Conservation (phyloP, 2,888 invertebrate genomes). For the Xestia c-nigrum region DNA sequence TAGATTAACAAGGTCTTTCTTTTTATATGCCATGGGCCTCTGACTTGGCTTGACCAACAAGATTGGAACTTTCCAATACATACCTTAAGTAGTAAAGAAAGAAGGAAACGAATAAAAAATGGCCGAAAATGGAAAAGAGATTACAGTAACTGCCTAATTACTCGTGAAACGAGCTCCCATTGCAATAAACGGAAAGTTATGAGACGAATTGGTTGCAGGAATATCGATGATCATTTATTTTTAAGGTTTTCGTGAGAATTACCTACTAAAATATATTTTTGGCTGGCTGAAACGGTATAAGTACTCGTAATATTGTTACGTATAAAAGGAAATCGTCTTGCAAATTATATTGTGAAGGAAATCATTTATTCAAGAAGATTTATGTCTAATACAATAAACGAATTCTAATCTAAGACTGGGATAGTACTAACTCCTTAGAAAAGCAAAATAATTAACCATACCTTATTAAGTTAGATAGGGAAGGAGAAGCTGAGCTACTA, state of each 20-base stretch:
- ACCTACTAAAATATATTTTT: not conserved
- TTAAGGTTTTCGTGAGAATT: not conserved
- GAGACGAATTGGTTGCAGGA: constrained; percentile 15
- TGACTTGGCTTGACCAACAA: not conserved
- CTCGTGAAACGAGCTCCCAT: constrained; percentile 7
- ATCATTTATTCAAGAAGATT: not conserved
- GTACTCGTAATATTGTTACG: not conserved
- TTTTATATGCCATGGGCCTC: no score
- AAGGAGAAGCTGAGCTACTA: not conserved
- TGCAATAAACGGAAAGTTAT: constrained; percentile 17
- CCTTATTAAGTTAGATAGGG: not conserved
- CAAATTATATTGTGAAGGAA: not conserved
- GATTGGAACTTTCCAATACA: not conserved
- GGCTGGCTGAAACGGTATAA: not conserved
- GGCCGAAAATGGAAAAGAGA: constrained; percentile 9
- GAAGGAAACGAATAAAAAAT: constrained; percentile 1
- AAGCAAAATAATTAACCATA: not conserved
- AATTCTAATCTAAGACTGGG: no score
- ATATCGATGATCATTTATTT: constrained; percentile 12
- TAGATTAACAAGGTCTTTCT: no score
- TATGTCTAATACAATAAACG: no score
- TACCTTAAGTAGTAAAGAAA: not conserved
- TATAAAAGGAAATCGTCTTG: not conserved
- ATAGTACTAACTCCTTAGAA: no score
- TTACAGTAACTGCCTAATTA: constrained; percentile 17